Conservation (phyloP, 2,797 vertebrate species). For the Hoplostethus atlanticus region DNA sequence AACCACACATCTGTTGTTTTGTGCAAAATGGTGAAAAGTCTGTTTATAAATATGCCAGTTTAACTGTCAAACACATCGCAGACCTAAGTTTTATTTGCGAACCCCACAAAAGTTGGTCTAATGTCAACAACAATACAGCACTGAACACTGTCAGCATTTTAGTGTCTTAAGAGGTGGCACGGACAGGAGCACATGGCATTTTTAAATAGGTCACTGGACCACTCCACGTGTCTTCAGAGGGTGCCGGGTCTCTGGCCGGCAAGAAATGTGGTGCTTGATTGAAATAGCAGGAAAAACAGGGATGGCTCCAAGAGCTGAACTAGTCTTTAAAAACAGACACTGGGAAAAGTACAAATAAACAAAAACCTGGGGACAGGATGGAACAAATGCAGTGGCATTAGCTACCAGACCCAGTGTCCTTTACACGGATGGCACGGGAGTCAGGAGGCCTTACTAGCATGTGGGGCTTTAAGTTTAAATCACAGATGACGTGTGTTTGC, state of each 20-base stretch:
- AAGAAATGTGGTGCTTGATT: constrained; percentile 71
- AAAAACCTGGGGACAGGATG: constrained; percentile 69
- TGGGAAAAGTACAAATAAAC: constrained; percentile 79
- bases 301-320: constrained; percentile 68
- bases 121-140: constrained; percentile 66
- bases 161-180: constrained; percentile 56
- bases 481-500: constrained; percentile 33
- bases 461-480: constrained; percentile 45
- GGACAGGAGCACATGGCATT: constrained; percentile 72
- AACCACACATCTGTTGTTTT: constrained; percentile 70
- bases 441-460: constrained; percentile 45
- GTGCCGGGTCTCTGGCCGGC: constrained; percentile 42
- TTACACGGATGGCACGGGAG: constrained; percentile 62
- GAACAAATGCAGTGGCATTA: constrained; percentile 72
- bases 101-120: constrained; percentile 70
- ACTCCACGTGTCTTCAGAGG: constrained; percentile 80
- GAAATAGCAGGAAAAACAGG: constrained; percentile 80
- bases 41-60: constrained; percentile 79
- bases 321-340: constrained; percentile 73
- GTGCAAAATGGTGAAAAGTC: constrained; percentile 66
- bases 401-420: constrained; percentile 62
- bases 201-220: constrained; percentile 84
- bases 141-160: constrained; percentile 62
- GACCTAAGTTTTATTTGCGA: constrained; percentile 67
- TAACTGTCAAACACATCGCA: constrained; percentile 67